phyloP scores from a whole-genome alignment of 2,797 vertebrate genomes.

The Malacoraja senta region DNA sequence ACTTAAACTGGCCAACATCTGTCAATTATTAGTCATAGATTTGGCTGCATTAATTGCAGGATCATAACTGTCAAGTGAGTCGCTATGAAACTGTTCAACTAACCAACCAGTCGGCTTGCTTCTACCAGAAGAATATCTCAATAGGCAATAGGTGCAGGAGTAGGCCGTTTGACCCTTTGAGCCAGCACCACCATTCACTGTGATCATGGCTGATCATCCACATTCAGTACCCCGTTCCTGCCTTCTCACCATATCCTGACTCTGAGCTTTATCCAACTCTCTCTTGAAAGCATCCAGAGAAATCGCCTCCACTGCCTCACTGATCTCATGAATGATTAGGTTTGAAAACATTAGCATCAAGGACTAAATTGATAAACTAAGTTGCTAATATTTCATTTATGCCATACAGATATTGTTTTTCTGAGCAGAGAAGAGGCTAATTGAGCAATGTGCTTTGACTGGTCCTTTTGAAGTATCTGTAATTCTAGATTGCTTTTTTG shows the following conservation, averaged over 20 bases:
- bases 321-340: background rate
- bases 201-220: no score
- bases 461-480: background rate
- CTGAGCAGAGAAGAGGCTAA: background rate
- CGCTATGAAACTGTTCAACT: background rate
- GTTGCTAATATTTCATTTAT: background rate
- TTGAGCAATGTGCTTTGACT: background rate
- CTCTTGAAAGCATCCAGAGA: no score
- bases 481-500: no score
- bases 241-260: no score
- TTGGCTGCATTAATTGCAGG: background rate
- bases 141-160: no score
- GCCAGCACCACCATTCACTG: no score
- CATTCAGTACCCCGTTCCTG: no score
- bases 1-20: background rate
- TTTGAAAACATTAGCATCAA: background rate
- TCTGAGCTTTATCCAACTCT: no score
- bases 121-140: background rate
- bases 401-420: background rate
- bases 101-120: background rate
- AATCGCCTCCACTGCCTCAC: no score
- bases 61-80: background rate
- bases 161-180: no score
- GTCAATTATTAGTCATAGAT: background rate
- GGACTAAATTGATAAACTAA: background rate